These are phyloP conservation scores for Dipodomys merriami DNA, from an alignment of 2,113 vertebrate genomes.

Conservation along the genomic window DNA sequence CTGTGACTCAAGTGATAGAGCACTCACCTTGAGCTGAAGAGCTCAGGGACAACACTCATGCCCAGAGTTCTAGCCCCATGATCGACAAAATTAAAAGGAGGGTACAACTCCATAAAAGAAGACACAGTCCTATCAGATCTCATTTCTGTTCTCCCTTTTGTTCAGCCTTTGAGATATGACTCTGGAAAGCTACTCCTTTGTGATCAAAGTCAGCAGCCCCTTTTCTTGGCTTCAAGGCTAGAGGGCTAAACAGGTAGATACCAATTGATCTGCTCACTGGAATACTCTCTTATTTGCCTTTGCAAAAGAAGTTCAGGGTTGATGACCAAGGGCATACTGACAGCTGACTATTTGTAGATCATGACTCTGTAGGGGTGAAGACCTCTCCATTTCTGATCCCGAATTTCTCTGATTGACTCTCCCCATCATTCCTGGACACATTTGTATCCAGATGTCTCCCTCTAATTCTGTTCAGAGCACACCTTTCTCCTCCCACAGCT, in stretches of 20 bases:
- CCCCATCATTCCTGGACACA: background rate
- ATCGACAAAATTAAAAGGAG: no score
- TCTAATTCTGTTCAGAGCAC: conserved; percentile 32
- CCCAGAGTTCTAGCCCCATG: no score
- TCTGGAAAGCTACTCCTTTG: background rate
- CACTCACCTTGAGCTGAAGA: no score
- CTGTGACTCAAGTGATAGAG: no score
- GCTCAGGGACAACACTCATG: no score
- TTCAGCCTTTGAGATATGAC: background rate
- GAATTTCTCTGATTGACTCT: background rate
- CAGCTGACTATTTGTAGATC: background rate
- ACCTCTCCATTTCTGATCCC: background rate
- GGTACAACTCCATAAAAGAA: conserved; percentile 4
- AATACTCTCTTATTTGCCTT: background rate
- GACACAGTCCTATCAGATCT: background rate
- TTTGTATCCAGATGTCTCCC: conserved; percentile 12
- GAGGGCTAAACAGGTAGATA: background rate
- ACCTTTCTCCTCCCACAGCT: conserved; percentile 31
- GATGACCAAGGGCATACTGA: background rate
- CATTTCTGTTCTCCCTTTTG: background rate
- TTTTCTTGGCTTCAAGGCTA: background rate
- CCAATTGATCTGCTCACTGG: background rate
- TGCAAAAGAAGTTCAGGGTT: conserved; percentile 2
- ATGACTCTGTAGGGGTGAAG: background rate
- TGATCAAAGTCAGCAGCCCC: background rate